Evolutionary conservation across 2,797 vertebrate species (phyloP).

Genomic region (Margarornis squamiger): DNA sequence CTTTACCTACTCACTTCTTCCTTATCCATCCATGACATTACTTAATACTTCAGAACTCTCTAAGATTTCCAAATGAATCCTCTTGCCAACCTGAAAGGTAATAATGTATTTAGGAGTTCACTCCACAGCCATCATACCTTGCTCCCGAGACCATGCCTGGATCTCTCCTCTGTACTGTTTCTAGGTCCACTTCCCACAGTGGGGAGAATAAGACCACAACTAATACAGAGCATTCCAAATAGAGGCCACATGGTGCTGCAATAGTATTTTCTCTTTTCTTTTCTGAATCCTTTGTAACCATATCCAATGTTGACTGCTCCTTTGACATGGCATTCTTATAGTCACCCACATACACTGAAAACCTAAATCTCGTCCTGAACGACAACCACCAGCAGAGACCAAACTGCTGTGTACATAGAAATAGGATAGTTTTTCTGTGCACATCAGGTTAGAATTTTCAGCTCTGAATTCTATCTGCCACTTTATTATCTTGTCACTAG

Average conservation of each 20-base stretch:
- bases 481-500: neutral
- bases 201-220: neutral
- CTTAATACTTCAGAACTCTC: neutral
- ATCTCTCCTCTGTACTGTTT: neutral
- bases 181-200: rapidly evolving
- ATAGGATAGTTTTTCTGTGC: neutral
- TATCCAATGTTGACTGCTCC: neutral
- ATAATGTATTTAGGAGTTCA: rapidly evolving
- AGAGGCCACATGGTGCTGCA: neutral
- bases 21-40: neutral
- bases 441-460: neutral
- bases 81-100: neutral
- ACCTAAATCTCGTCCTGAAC: neutral
- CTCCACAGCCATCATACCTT: neutral
- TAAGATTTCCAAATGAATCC: neutral
- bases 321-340: neutral
- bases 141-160: neutral
- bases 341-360: neutral
- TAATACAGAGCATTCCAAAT: rapidly evolving
- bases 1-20: neutral
- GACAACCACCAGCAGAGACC: neutral
- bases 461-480: neutral
- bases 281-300: neutral
- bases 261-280: neutral
- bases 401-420: rapidly evolving